Percentiles rank a stretch among this genome's conserved stretches.
Conservation (phyloP, 1,140 invertebrate species). For the Papilio machaon region DNA sequence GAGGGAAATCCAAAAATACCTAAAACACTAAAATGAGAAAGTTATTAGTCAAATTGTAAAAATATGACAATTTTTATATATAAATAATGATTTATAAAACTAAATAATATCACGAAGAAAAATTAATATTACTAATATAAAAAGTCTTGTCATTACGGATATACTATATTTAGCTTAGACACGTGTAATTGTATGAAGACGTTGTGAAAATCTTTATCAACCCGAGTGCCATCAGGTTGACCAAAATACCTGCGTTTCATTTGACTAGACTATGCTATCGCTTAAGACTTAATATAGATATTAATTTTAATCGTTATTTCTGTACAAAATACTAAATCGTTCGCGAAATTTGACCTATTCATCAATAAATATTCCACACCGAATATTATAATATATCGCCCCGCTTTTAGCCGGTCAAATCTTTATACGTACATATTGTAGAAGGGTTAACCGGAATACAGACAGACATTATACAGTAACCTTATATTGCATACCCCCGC, state of each 20-base stretch:
- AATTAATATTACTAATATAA: neutral
- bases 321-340: slow-evolving; percentile 79
- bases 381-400: slow-evolving; percentile 48
- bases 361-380: slow-evolving; percentile 61
- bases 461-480: slow-evolving; percentile 49
- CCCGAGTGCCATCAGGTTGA: slow-evolving; percentile 63
- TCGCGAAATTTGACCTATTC: slow-evolving; percentile 77
- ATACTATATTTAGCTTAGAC: neutral
- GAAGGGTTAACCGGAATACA: slow-evolving; percentile 73
- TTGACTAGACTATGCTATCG: slow-evolving; percentile 70
- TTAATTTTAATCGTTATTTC: slow-evolving; percentile 71
- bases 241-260: slow-evolving; percentile 56
- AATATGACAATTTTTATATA: neutral
- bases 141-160: neutral
- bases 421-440: slow-evolving; percentile 75
- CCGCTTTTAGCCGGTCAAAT: slow-evolving; percentile 71
- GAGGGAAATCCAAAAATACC: neutral
- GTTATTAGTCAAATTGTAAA: neutral
- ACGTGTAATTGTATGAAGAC: neutral
- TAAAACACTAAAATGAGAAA: neutral
- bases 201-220: neutral
- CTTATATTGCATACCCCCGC: slow-evolving; percentile 76
- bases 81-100: neutral
- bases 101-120: slow-evolving; percentile 6
- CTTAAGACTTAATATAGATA: slow-evolving; percentile 65